Conservation (phyloP, 1,140 invertebrate species). For the Ceratoteleas bidentatus region DNA sequence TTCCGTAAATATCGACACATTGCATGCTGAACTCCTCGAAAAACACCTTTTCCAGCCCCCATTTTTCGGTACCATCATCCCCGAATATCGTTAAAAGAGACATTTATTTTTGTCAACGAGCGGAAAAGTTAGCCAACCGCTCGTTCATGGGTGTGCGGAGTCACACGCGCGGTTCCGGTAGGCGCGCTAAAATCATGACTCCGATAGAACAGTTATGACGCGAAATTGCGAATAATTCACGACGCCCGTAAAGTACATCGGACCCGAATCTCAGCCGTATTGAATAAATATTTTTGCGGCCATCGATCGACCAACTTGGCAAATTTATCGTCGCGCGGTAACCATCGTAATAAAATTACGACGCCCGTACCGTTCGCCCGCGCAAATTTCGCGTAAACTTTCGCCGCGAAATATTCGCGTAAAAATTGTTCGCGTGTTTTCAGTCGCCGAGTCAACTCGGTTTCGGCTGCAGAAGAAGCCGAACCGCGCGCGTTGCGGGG, state of each 20-base stretch:
- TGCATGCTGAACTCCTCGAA: no score
- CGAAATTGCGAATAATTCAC: conserved; percentile 19
- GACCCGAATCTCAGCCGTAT: conserved; percentile 27
- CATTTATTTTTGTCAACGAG: no score
- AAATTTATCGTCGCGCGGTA: conserved; percentile 54
- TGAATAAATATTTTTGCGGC: conserved; percentile 56
- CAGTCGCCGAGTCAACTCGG: background rate
- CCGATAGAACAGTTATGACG: conserved; percentile 6
- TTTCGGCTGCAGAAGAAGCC: background rate
- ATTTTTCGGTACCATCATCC: no score
- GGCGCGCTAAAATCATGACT: conserved; percentile 7
- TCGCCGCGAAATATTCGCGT: conserved; percentile 35
- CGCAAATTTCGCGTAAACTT: conserved; percentile 35
- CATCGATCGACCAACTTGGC: conserved; percentile 38
- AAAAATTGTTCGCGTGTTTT: conserved; percentile 8
- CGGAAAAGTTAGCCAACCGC: no score
- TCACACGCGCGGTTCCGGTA: no score
- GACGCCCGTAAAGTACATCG: conserved; percentile 24
- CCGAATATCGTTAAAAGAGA: no score
- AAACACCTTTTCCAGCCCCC: no score
- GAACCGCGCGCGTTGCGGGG: no score
- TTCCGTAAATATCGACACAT: no score
- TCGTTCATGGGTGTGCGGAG: no score
- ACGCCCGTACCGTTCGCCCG: no score
- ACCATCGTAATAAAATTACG: conserved; percentile 58